phyloP scores from a whole-genome alignment of 64 coral and sea anemone species.

The Pocillopora verrucosa region DNA sequence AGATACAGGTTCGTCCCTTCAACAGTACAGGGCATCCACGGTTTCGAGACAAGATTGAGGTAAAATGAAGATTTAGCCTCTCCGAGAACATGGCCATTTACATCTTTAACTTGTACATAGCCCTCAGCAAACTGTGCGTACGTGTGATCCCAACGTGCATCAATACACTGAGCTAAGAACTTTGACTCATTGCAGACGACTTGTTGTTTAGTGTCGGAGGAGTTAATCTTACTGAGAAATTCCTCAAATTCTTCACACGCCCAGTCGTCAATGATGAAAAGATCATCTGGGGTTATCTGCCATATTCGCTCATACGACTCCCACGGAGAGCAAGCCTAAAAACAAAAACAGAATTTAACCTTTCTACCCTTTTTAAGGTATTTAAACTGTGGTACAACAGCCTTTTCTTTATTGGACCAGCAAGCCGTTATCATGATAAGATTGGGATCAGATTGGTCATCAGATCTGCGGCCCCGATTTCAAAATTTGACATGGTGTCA shows the following conservation, averaged over 20 bases:
- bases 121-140: slow-evolving; percentile 66
- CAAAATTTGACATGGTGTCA: not conserved
- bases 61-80: slow-evolving; percentile 66
- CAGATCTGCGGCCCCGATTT: not conserved
- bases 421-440: too few species aligned
- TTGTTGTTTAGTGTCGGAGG: not conserved
- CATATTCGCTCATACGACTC: slow-evolving; percentile 42
- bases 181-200: not conserved
- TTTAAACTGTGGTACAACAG: not conserved
- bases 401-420: not conserved
- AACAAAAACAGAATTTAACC: not conserved
- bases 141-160: slow-evolving; percentile 58
- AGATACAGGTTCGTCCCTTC: not conserved
- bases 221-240: slow-evolving; percentile 2
- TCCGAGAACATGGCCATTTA: slow-evolving; percentile 25
- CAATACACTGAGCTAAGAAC: slow-evolving; percentile 38
- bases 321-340: slow-evolving; percentile 74
- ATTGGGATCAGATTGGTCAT: too few species aligned
- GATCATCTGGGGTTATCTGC: slow-evolving; percentile 52
- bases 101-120: slow-evolving; percentile 51
- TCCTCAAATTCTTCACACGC: slow-evolving; percentile 66
- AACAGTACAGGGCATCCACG: slow-evolving; percentile 38
- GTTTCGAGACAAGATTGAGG: slow-evolving; percentile 51
- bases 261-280: slow-evolving; percentile 76
- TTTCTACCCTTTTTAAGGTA: not conserved